These are phyloP conservation scores for Nerophis ophidion DNA, from an alignment of 2,113 vertebrate species.

Conservation along the genomic window DNA sequence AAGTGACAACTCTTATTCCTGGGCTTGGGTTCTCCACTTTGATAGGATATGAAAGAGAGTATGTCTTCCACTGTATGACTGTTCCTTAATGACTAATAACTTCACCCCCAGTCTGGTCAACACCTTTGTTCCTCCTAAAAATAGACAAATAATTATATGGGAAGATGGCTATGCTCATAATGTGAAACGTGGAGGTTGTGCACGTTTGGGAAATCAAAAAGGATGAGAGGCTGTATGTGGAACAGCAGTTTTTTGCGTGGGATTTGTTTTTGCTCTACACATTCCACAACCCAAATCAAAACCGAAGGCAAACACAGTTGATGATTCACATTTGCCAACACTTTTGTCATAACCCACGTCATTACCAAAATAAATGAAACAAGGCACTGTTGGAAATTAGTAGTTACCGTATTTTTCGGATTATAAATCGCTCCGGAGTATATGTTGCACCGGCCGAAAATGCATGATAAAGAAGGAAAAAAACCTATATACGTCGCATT, in stretches of 20 bases:
- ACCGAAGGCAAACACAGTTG: slow-evolving; percentile 19
- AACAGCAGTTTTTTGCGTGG: slow-evolving; percentile 1
- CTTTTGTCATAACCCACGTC: slow-evolving; percentile 14
- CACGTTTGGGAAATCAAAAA: slow-evolving; percentile 51
- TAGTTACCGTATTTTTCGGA: no score
- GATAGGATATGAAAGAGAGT: slow-evolving; percentile 42
- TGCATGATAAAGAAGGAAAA: no score
- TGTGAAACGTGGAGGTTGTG: slow-evolving; percentile 34
- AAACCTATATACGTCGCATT: no score
- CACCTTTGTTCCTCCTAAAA: slow-evolving; percentile 14
- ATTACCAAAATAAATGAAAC: no score
- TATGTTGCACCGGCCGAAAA: no score
- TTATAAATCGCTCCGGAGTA: no score
- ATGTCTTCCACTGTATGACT: slow-evolving; percentile 22
- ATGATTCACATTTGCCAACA: not conserved
- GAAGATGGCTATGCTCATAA: slow-evolving; percentile 24
- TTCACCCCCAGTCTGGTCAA: slow-evolving; percentile 44
- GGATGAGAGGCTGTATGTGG: slow-evolving; percentile 32
- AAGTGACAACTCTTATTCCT: slow-evolving; percentile 43
- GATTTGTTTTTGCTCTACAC: slow-evolving; percentile 17
- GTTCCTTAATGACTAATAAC: slow-evolving; percentile 13
- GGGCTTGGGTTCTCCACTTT: slow-evolving; percentile 44
- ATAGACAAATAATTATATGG: not conserved
- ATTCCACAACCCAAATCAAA: slow-evolving; percentile 27
- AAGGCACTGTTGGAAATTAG: not conserved